Evolutionary conservation across 1,140 invertebrate species (phyloP).

Genomic region (Atta texana): DNA sequence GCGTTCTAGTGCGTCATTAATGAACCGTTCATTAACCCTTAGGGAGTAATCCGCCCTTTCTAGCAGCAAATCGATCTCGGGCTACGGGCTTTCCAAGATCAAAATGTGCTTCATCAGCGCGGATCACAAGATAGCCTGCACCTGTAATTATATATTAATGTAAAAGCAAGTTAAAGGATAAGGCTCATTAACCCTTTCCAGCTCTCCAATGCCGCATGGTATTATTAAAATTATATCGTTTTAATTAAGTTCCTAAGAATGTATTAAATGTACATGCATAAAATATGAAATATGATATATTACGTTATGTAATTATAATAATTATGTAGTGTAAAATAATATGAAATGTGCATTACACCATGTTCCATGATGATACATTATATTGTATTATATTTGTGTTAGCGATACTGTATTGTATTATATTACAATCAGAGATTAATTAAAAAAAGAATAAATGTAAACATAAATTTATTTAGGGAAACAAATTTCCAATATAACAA

Average conservation of each 20-base stretch:
- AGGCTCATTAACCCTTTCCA: conserved; percentile 55
- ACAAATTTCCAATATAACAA: neutral
- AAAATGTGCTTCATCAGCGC: conserved; percentile 56
- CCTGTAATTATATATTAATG: conserved; percentile 59
- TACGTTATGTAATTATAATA: conserved; percentile 31
- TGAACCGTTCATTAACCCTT: conserved; percentile 61
- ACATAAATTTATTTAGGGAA: neutral
- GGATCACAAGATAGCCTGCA: conserved; percentile 49
- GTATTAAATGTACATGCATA: conserved; percentile 9
- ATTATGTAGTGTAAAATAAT: conserved; percentile 22
- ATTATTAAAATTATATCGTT: conserved; percentile 20
- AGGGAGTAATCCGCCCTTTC: conserved; percentile 54
- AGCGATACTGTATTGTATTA: conserved; percentile 19
- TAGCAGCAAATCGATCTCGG: conserved; percentile 44
- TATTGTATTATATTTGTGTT: conserved; percentile 1
- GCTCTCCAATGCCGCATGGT: neutral
- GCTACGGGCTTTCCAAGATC: conserved; percentile 52
- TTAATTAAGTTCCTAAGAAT: conserved; percentile 30
- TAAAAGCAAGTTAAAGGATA: conserved; percentile 44
- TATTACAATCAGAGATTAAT: conserved; percentile 17
- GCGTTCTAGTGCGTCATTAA: conserved; percentile 53
- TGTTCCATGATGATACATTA: neutral
- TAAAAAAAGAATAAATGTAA: conserved; percentile 17
- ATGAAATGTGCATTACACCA: conserved; percentile 17
- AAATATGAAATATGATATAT: conserved; percentile 28